Conservation (phyloP, 1,140 invertebrate genomes). For the Macrobrachium nipponense region DNA sequence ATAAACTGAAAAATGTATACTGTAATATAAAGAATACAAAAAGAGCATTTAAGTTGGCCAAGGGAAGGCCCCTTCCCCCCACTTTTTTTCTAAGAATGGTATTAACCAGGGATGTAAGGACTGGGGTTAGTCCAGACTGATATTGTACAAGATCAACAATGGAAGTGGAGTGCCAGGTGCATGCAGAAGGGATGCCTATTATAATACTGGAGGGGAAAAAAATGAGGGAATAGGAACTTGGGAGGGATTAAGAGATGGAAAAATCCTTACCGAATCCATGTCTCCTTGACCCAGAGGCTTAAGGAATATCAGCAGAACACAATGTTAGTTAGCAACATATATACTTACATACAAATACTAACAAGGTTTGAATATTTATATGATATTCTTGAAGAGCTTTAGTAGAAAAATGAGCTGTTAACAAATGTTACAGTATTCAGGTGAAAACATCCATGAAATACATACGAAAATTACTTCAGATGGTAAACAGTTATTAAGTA, state of each 20-base stretch:
- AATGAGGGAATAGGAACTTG: not conserved
- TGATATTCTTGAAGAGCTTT: no score
- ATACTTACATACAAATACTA: not conserved
- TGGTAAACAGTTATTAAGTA: no score
- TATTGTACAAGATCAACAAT: no score
- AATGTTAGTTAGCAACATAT: slow-evolving; percentile 16
- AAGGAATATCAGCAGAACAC: slow-evolving; percentile 27
- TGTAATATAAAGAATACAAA: not conserved
- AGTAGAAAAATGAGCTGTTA: no score
- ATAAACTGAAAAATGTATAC: not conserved
- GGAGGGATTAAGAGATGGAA: slow-evolving; percentile 4
- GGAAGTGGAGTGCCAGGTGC: no score
- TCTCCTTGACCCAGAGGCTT: slow-evolving; percentile 62
- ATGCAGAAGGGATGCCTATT: no score
- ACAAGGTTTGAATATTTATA: no score
- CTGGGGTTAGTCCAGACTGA: not conserved
- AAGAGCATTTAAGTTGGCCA: not conserved
- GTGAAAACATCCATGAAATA: no score
- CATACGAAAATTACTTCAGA: no score
- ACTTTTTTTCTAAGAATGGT: no score
- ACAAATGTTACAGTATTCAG: no score
- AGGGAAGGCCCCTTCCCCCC: no score
- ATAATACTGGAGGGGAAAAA: not conserved
- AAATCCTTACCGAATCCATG: slow-evolving; percentile 60
- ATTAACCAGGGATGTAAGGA: not conserved